phyloP scores from a whole-genome alignment of 2,113 vertebrate genomes.

The Callopanchax toddi region DNA sequence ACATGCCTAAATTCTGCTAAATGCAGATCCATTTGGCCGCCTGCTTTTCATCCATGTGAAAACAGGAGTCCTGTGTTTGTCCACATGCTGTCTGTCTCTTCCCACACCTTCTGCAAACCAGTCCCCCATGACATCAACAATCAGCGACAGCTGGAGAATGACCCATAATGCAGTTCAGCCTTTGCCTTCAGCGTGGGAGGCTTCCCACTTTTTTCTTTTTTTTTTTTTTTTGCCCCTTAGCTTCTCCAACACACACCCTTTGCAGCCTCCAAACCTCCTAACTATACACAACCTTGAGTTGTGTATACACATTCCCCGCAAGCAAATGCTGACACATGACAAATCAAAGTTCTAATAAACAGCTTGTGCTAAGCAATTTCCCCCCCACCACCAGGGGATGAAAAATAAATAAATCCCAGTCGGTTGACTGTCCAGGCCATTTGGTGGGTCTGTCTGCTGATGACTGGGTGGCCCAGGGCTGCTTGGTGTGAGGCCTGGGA shows the following conservation, averaged over 20 bases:
- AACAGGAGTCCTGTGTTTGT: slow-evolving; percentile 52
- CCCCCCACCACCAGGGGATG: slow-evolving; percentile 73
- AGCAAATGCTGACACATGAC: slow-evolving; percentile 77
- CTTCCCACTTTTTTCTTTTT: slow-evolving; percentile 42
- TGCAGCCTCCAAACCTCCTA: slow-evolving; percentile 52
- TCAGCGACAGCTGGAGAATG: slow-evolving; percentile 72
- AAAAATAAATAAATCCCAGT: slow-evolving; percentile 83
- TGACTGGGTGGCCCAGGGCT: slow-evolving; percentile 81
- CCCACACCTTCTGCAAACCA: slow-evolving; percentile 44
- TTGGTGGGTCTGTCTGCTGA: slow-evolving; percentile 76
- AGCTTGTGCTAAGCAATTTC: slow-evolving; percentile 73
- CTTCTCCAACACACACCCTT: slow-evolving; percentile 42
- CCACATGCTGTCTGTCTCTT: slow-evolving; percentile 36
- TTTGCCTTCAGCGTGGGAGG: slow-evolving; percentile 64
- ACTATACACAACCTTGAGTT: slow-evolving; percentile 71
- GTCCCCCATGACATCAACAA: slow-evolving; percentile 66
- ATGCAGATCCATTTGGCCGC: slow-evolving; percentile 19
- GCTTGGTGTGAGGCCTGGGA: slow-evolving; percentile 83
- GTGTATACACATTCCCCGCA: slow-evolving; percentile 72
- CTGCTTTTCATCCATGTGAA: slow-evolving; percentile 36
- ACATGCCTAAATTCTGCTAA: slow-evolving; percentile 13
- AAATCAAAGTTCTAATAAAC: slow-evolving; percentile 84
- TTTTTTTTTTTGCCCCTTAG: slow-evolving; percentile 27
- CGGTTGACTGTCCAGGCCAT: slow-evolving; percentile 67
- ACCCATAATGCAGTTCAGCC: slow-evolving; percentile 67